Evolutionary conservation across 2,797 vertebrate genomes (phyloP).

Genomic region (Petrocephalus sullivani): DNA sequence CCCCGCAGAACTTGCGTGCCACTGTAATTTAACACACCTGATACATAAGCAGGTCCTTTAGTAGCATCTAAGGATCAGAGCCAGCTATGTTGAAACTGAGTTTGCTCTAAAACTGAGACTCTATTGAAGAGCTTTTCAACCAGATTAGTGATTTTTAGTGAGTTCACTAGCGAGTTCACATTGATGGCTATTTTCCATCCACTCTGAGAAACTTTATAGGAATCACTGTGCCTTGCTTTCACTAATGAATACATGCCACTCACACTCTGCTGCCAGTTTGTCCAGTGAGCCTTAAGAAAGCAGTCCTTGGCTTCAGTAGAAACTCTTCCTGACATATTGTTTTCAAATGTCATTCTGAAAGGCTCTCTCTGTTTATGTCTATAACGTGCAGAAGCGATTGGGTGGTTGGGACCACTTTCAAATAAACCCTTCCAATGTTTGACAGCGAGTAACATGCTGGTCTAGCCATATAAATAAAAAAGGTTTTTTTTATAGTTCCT

Average conservation of each 20-base stretch:
- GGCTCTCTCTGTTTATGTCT: background rate
- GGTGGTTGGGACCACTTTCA: background rate
- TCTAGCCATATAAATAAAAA: background rate
- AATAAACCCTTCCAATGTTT: background rate
- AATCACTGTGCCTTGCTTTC: background rate
- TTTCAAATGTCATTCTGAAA: background rate
- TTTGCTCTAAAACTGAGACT: too few species aligned
- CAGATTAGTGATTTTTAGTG: background rate
- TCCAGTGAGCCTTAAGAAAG: background rate
- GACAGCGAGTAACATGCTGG: background rate
- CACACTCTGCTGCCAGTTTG: background rate
- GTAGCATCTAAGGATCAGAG: too few species aligned
- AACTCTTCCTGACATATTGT: background rate
- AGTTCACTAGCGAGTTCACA: too few species aligned
- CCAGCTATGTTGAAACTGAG: too few species aligned
- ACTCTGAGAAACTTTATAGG: background rate
- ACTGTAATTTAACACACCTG: too few species aligned
- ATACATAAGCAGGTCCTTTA: too few species aligned
- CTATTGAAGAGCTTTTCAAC: background rate
- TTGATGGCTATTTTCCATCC: background rate
- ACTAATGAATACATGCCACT: background rate
- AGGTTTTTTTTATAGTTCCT: background rate
- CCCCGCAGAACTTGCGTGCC: too few species aligned
- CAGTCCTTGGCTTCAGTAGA: background rate
- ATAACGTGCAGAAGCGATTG: background rate